Conservation (phyloP, 30 jellyfish, hydroid and myxozoan genomes). For the Catostylus mosaicus region DNA sequence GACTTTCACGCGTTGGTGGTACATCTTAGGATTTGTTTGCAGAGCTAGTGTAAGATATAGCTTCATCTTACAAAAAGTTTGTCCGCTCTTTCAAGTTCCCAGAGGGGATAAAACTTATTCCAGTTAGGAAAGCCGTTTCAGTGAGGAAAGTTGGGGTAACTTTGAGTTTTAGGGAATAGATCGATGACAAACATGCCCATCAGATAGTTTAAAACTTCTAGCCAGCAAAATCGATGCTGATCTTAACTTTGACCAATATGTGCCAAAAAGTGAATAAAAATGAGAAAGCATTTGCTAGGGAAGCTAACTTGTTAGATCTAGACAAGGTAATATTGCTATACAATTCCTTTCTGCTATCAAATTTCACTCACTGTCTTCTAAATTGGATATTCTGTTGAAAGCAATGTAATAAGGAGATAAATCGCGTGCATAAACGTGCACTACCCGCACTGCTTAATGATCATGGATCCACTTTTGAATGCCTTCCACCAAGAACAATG, state of each 20-base stretch:
- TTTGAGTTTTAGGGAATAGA: background rate
- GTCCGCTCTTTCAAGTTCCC: too few species aligned
- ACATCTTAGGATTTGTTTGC: too few species aligned
- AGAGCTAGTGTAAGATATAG: too few species aligned
- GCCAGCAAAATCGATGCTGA: conserved; percentile 43
- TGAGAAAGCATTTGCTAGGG: conserved; percentile 46
- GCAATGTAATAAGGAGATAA: conserved; percentile 22
- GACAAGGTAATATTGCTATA: conserved; percentile 27
- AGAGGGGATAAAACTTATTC: too few species aligned
- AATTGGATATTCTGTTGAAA: conserved; percentile 65
- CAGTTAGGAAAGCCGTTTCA: too few species aligned
- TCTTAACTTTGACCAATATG: conserved; percentile 14
- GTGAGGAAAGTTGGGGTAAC: too few species aligned
- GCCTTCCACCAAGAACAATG: conserved; percentile 32
- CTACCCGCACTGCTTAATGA: conserved; percentile 34
- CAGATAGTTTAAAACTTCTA: conserved; percentile 7
- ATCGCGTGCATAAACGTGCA: conserved; percentile 51
- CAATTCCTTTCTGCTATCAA: conserved; percentile 40
- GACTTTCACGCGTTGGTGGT: too few species aligned
- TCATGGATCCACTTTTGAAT: conserved; percentile 18
- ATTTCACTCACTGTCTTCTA: conserved; percentile 46
- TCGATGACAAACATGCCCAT: background rate
- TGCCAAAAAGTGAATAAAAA: conserved; percentile 17
- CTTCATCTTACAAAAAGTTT: too few species aligned
- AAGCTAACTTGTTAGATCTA: conserved; percentile 16